phyloP scores from a whole-genome alignment of 1,140 invertebrate genomes.

The Ips nitidus region DNA sequence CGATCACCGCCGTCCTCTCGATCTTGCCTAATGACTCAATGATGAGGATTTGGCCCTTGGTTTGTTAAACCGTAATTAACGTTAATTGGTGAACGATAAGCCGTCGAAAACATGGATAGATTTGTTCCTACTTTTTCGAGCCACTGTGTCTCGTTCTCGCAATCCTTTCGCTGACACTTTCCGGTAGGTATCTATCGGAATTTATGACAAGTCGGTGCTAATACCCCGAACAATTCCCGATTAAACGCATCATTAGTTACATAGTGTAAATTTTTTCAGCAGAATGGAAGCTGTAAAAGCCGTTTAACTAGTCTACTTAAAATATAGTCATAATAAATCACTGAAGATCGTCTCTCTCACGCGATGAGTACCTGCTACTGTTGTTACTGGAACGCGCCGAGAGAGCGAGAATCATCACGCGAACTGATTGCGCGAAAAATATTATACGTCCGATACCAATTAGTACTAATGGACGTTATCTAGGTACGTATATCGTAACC shows the following conservation, averaged over 20 bases:
- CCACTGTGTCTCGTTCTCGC: too few species aligned
- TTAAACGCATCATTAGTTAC: slow-evolving; percentile 25
- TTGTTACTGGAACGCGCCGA: slow-evolving; percentile 29
- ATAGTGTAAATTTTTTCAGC: slow-evolving; percentile 15
- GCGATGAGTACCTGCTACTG: slow-evolving; percentile 34
- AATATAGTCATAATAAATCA: slow-evolving; percentile 34
- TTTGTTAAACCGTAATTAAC: slow-evolving; percentile 22
- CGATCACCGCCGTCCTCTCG: slow-evolving; percentile 28
- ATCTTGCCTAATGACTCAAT: slow-evolving; percentile 31
- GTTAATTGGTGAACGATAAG: not conserved
- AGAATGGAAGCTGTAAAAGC: slow-evolving; percentile 24
- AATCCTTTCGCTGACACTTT: too few species aligned
- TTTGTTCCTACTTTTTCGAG: too few species aligned
- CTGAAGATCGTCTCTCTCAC: slow-evolving; percentile 27
- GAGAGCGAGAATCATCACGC: slow-evolving; percentile 31
- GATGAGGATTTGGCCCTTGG: slow-evolving; percentile 12
- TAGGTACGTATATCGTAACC: slow-evolving; percentile 29
- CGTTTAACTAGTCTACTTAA: slow-evolving; percentile 34
- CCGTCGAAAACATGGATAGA: too few species aligned
- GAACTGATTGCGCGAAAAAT: slow-evolving; percentile 33
- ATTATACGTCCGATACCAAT: slow-evolving; percentile 33
- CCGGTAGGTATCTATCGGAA: not conserved
- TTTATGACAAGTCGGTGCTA: not conserved
- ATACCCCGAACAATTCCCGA: slow-evolving; percentile 14
- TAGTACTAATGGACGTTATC: slow-evolving; percentile 36